Percentiles rank a stretch among this genome's conserved stretches.
Evolutionary conservation across 2,888 invertebrate genomes (phyloP).

Genomic region (Trissolcus brochymenae): DNA sequence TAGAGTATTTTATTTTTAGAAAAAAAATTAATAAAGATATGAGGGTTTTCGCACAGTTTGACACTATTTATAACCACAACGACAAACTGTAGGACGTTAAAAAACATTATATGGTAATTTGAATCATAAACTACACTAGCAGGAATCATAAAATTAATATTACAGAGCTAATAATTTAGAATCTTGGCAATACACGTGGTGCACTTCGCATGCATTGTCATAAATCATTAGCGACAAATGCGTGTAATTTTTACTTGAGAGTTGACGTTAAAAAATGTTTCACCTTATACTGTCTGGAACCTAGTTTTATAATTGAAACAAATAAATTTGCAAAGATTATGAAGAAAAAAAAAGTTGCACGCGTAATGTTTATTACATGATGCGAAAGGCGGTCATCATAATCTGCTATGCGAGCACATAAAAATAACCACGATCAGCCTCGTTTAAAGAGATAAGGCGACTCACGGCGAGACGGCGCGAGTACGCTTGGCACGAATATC

Average conservation of each 20-base stretch:
- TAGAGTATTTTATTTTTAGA: no score
- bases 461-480: slow-evolving; percentile 37
- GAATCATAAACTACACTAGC: slow-evolving; percentile 14
- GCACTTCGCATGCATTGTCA: slow-evolving; percentile 3
- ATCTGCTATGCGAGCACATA: slow-evolving; percentile 40
- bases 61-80: no score
- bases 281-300: no score
- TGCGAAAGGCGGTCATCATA: slow-evolving; percentile 42
- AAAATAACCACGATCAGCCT: slow-evolving; percentile 48
- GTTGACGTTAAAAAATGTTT: no score
- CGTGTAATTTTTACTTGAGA: slow-evolving; percentile 3
- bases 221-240: slow-evolving; percentile 18
- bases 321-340: not conserved
- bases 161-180: slow-evolving; percentile 20
- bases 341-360: slow-evolving; percentile 31
- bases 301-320: not conserved
- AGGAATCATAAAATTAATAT: slow-evolving; percentile 21
- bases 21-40: no score
- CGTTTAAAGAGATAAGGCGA: slow-evolving; percentile 46
- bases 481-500: slow-evolving; percentile 52
- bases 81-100: slow-evolving; percentile 4
- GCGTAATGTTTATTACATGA: slow-evolving; percentile 40
- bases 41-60: no score
- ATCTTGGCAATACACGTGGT: not conserved
- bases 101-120: slow-evolving; percentile 18